phyloP scores from a whole-genome alignment of 2,797 vertebrate species.

The Gymnodraco acuticeps region DNA sequence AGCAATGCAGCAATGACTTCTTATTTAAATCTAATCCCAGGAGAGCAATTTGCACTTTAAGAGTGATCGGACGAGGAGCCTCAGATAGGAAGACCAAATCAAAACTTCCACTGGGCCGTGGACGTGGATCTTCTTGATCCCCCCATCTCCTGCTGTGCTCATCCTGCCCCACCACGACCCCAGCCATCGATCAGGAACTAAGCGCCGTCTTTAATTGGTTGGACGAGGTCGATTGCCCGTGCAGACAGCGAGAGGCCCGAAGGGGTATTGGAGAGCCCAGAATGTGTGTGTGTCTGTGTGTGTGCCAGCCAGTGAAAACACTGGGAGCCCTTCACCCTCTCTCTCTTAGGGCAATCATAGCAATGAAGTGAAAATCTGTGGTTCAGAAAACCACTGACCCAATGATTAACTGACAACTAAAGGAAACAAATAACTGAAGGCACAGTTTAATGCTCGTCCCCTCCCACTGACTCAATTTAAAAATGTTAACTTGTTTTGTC shows the following conservation, averaged over 20 bases:
- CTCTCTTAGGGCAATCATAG: conserved; percentile 64
- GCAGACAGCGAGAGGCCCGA: conserved; percentile 70
- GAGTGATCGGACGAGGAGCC: conserved; percentile 24
- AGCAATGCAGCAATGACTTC: neutral
- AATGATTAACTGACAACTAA: conserved; percentile 69
- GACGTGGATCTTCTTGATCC: conserved; percentile 35
- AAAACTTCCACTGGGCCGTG: conserved; percentile 29
- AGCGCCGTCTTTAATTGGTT: conserved; percentile 81
- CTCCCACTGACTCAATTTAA: neutral
- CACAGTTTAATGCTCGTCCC: neutral
- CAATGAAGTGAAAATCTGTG: conserved; percentile 75
- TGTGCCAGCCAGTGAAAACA: conserved; percentile 52
- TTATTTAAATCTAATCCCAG: conserved; percentile 7
- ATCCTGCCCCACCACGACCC: conserved; percentile 56
- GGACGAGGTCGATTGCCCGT: conserved; percentile 79
- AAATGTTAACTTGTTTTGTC: neutral
- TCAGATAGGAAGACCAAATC: conserved; percentile 38
- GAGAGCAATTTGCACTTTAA: conserved; percentile 15
- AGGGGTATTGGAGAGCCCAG: conserved; percentile 60
- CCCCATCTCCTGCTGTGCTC: conserved; percentile 44
- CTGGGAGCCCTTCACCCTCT: conserved; percentile 50
- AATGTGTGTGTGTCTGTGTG: conserved; percentile 38
- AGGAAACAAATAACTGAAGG: conserved; percentile 61
- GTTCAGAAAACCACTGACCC: conserved; percentile 69
- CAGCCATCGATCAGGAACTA: conserved; percentile 81